Conservation (phyloP, 2,113 vertebrate species). For the Bubo scandiacus region DNA sequence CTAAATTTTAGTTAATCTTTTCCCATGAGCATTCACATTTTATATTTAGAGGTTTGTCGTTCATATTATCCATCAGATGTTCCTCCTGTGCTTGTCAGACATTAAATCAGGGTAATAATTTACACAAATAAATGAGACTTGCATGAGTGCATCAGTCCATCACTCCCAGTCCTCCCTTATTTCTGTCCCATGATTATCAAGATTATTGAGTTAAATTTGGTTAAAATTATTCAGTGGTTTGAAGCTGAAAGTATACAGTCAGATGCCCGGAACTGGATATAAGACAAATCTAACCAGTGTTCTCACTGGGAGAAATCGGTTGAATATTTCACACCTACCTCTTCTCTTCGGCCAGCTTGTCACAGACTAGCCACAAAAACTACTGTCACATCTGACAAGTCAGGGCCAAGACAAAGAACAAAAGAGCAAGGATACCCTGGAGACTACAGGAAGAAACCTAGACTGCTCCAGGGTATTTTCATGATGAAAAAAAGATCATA, state of each 20-base stretch:
- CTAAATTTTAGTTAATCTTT: neutral
- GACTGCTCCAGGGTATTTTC: neutral
- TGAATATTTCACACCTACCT: neutral
- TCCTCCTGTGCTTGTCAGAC: neutral
- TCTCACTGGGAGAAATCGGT: accelerated
- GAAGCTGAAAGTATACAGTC: neutral
- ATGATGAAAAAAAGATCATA: neutral
- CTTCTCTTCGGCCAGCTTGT: neutral
- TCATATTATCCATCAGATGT: neutral
- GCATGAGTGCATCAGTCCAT: neutral
- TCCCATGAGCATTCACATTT: neutral
- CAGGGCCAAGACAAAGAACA: neutral
- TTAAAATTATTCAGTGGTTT: neutral
- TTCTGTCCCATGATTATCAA: neutral
- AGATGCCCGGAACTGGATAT: neutral
- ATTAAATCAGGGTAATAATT: neutral
- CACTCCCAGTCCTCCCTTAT: neutral
- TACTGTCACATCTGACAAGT: neutral
- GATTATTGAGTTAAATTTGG: neutral
- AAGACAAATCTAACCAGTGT: neutral
- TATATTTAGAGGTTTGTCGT: neutral
- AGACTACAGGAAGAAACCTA: neutral
- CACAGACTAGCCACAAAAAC: neutral
- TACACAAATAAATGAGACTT: neutral
- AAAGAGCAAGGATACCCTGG: neutral